Evolutionary conservation across 2,113 vertebrate species (phyloP).

Genomic region (Melanotaenia duboulayi): DNA sequence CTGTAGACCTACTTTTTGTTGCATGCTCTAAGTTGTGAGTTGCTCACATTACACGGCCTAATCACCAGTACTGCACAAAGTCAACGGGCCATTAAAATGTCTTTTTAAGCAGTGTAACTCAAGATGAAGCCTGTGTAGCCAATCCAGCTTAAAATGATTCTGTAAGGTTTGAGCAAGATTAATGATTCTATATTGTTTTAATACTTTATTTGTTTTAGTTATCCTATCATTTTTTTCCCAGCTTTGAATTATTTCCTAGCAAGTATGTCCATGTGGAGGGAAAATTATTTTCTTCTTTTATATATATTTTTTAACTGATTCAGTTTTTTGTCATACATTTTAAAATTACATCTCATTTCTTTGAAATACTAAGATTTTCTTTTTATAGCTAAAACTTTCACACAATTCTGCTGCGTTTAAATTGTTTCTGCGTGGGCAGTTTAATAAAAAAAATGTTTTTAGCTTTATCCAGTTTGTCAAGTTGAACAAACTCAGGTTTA

Average conservation of each 20-base stretch:
- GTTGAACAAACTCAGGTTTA: slow-evolving; percentile 63
- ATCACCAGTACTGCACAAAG: slow-evolving; percentile 60
- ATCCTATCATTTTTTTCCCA: not conserved
- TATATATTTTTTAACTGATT: slow-evolving; percentile 5
- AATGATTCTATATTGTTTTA: slow-evolving; percentile 20
- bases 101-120: slow-evolving; percentile 3
- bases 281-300: slow-evolving; percentile 17
- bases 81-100: slow-evolving; percentile 27
- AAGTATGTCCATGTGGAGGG: slow-evolving; percentile 6
- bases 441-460: slow-evolving; percentile 30
- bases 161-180: not conserved
- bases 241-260: slow-evolving; percentile 1
- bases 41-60: slow-evolving; percentile 15
- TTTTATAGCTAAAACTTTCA: slow-evolving; percentile 19
- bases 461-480: slow-evolving; percentile 60
- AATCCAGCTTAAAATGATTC: slow-evolving; percentile 1
- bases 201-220: not conserved
- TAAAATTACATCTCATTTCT: slow-evolving; percentile 29
- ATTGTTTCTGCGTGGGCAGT: slow-evolving; percentile 18
- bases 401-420: slow-evolving; percentile 47
- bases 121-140: slow-evolving; percentile 3
- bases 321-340: slow-evolving; percentile 11
- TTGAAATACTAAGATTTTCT: slow-evolving; percentile 24
- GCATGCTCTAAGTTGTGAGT: slow-evolving; percentile 33
- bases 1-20: slow-evolving; percentile 6